Conservation (phyloP, 2,113 vertebrate species). For the Misgurnus anguillicaudatus region DNA sequence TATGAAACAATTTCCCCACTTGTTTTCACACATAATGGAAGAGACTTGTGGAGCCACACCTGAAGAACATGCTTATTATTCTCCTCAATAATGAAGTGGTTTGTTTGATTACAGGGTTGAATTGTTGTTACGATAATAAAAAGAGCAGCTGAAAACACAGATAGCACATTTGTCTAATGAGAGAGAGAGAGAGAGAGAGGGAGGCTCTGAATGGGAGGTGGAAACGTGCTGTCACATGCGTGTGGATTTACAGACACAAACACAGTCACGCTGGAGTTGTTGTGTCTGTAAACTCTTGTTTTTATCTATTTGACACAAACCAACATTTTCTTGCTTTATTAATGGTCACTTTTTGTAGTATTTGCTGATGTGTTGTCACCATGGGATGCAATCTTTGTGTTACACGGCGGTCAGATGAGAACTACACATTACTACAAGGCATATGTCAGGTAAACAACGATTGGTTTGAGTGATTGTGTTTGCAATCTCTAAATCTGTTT, state of each 20-base stretch:
- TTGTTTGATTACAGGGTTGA: constrained; percentile 23
- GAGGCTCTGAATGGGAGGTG: constrained; percentile 24
- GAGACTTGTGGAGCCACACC: background rate
- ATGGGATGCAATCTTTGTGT: constrained; percentile 38
- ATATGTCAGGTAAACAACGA: constrained; percentile 21
- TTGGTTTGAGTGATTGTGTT: background rate
- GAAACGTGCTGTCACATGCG: constrained; percentile 17
- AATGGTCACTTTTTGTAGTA: background rate
- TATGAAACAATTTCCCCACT: constrained; percentile 15
- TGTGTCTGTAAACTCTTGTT: constrained; percentile 16
- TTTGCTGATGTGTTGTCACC: constrained; percentile 17
- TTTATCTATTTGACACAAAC: background rate
- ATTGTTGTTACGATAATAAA: constrained; percentile 15
- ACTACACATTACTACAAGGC: constrained; percentile 18
- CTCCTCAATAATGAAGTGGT: background rate
- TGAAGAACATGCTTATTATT: constrained; percentile 14
- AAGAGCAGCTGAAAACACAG: constrained; percentile 12
- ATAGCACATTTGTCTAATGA: background rate
- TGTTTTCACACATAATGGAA: constrained; percentile 21
- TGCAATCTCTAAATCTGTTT: background rate
- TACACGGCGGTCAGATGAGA: constrained; percentile 18
- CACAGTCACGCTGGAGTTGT: constrained; percentile 25
- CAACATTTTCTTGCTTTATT: background rate
- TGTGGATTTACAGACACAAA: constrained; percentile 9
- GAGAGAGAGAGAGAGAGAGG: constrained; percentile 8